A percentile compares a stretch with the other conserved stretches of the same genome.
Evolutionary conservation across 2,113 vertebrate species (phyloP).

Genomic region (Chaetodon trifascialis): DNA sequence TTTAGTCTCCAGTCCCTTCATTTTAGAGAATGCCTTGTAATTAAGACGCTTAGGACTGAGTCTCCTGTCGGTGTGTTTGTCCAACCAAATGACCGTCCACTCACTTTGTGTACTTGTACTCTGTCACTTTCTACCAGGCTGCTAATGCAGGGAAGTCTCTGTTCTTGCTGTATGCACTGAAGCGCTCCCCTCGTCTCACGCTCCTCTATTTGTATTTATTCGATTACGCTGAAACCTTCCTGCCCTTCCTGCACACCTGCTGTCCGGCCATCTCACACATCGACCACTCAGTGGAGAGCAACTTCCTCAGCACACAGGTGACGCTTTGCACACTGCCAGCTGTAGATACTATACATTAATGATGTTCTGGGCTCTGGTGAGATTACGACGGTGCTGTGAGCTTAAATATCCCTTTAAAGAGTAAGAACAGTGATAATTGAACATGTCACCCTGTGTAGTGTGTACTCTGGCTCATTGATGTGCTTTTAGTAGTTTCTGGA

Average conservation of each 20-base stretch:
- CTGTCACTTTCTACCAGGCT: conserved; percentile 79
- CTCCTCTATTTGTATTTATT: conserved; percentile 95
- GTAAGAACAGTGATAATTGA: neutral
- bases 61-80: neutral
- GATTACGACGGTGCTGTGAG: neutral
- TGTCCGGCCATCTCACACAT: conserved; percentile 83
- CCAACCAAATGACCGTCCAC: neutral
- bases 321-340: neutral
- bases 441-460: too few relatives aligned
- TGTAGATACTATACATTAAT: neutral
- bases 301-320: conserved; percentile 85
- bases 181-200: conserved; percentile 92
- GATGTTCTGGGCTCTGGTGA: neutral
- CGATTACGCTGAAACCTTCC: conserved; percentile 92
- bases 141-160: conserved; percentile 93
- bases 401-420: neutral
- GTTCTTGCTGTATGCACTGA: conserved; percentile 93
- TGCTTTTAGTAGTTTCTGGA: too few relatives aligned
- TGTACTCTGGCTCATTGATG: too few relatives aligned
- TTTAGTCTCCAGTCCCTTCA: neutral
- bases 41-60: neutral
- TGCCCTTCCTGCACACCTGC: conserved; percentile 94
- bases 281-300: conserved; percentile 75
- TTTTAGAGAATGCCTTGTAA: neutral
- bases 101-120: neutral